A percentile compares a stretch with the other conserved stretches of the same genome.
phyloP scores from a whole-genome alignment of 92 coral and sea anemone species.

The Plumapathes pennacea region DNA sequence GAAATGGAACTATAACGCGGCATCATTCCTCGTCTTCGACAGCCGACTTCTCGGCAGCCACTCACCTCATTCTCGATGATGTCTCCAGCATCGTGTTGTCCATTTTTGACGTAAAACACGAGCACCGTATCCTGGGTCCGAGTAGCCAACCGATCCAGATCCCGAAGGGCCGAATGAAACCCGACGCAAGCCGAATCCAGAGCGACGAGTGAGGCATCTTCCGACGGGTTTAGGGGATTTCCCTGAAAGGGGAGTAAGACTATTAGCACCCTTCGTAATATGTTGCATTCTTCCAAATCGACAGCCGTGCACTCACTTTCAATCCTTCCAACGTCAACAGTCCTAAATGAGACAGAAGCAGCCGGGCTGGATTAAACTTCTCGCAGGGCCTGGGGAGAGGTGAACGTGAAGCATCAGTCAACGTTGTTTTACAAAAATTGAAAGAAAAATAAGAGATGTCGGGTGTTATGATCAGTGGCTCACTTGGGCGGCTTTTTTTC shows the following conservation, averaged over 20 bases:
- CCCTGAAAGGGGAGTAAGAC: constrained; percentile 46
- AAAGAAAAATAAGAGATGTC: too few species aligned
- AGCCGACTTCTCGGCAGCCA: too few species aligned
- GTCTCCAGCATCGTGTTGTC: constrained; percentile 76
- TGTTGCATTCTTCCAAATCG: not conserved
- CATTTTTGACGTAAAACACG: constrained; percentile 88
- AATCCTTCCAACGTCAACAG: constrained; percentile 77
- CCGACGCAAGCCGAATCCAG: constrained; percentile 65
- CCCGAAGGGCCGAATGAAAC: constrained; percentile 68
- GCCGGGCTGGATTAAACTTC: constrained; percentile 75
- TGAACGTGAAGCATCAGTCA: not conserved
- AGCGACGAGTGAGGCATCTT: constrained; percentile 66
- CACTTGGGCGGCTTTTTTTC: constrained; percentile 88
- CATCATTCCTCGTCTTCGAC: too few species aligned
- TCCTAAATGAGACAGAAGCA: constrained; percentile 84
- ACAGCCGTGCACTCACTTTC: constrained; percentile 36
- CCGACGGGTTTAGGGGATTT: constrained; percentile 69
- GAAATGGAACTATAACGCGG: too few species aligned
- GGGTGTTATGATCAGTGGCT: too few species aligned
- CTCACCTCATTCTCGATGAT: constrained; percentile 82
- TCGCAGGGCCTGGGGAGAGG: constrained; percentile 63
- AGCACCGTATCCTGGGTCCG: constrained; percentile 89
- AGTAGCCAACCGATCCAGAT: constrained; percentile 78
- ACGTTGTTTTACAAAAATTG: too few species aligned
- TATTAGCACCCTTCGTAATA: not conserved